A percentile compares a stretch with the other conserved stretches of the same genome.
Evolutionary conservation across 2,113 vertebrate species (phyloP).

Genomic region (Riparia riparia): DNA sequence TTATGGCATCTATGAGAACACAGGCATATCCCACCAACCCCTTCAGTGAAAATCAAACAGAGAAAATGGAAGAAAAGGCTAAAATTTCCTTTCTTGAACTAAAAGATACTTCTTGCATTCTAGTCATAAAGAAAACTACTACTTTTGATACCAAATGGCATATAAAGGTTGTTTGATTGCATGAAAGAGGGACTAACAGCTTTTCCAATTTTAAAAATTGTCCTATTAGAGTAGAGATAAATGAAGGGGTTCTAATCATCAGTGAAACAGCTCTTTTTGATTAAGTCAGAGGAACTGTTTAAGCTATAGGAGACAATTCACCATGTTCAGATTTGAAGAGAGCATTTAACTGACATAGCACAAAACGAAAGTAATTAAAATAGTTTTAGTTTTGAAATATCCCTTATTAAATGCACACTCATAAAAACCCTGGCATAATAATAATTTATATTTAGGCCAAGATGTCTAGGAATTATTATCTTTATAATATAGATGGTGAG

Average conservation of each 20-base stretch:
- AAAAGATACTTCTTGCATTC: not conserved
- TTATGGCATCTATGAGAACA: not conserved
- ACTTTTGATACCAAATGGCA: not conserved
- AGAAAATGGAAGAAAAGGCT: not conserved
- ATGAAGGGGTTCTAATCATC: constrained; percentile 10
- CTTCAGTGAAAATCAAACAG: constrained; percentile 6
- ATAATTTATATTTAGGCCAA: not conserved
- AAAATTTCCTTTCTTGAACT: not conserved
- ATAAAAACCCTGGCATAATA: not conserved
- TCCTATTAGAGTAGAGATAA: constrained; percentile 20
- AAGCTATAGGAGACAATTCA: not conserved
- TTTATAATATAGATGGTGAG: not conserved
- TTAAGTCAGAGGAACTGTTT: constrained; percentile 26
- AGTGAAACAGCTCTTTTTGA: constrained; percentile 33
- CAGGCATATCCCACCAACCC: not conserved
- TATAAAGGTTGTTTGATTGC: constrained; percentile 33
- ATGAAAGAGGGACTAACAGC: not conserved
- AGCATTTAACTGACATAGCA: not conserved
- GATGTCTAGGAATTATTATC: not conserved
- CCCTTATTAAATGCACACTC: not conserved
- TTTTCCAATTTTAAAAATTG: not conserved
- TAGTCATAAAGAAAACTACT: not conserved
- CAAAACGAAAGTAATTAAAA: not conserved
- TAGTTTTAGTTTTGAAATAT: constrained; percentile 14
- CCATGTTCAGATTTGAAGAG: constrained; percentile 13